Evolutionary conservation across 2,888 invertebrate genomes (phyloP).

Genomic region (Caprella mutica): DNA sequence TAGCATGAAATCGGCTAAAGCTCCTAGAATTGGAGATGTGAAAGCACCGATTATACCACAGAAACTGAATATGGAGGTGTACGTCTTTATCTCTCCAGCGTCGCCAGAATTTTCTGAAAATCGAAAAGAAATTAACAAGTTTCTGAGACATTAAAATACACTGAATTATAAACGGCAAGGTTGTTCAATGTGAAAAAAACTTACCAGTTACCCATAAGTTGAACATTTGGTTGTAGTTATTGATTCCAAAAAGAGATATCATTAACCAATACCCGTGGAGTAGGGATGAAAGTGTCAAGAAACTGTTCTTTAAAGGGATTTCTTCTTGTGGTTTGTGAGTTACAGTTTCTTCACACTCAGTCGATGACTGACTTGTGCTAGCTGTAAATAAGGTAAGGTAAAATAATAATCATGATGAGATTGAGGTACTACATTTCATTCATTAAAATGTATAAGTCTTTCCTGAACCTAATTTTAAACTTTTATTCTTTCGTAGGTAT

Average conservation of each 20-base stretch:
- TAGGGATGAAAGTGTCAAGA: conserved; percentile 12
- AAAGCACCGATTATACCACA: neutral
- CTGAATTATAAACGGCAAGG: neutral
- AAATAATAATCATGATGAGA: no score
- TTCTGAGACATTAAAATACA: neutral
- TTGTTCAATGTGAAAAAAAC: neutral
- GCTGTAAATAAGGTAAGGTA: no score
- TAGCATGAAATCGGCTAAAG: neutral
- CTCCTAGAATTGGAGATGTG: neutral
- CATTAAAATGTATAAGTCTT: no score
- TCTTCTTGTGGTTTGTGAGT: no score
- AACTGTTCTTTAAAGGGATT: neutral
- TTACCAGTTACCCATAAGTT: conserved; percentile 27
- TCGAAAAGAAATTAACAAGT: neutral
- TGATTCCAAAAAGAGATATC: conserved; percentile 17
- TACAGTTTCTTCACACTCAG: no score
- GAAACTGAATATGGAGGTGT: conserved; percentile 5
- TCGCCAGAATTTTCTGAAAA: neutral
- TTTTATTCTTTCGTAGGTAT: no score
- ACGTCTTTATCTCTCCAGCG: neutral
- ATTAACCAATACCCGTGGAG: conserved; percentile 21
- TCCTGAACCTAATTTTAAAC: no score
- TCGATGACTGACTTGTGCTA: no score
- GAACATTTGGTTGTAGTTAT: conserved; percentile 25
- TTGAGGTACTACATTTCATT: no score